Percentiles rank a stretch among this genome's conserved stretches.
phyloP scores from a whole-genome alignment of 2,888 invertebrate genomes.

The Digitonthophagus gazella region DNA sequence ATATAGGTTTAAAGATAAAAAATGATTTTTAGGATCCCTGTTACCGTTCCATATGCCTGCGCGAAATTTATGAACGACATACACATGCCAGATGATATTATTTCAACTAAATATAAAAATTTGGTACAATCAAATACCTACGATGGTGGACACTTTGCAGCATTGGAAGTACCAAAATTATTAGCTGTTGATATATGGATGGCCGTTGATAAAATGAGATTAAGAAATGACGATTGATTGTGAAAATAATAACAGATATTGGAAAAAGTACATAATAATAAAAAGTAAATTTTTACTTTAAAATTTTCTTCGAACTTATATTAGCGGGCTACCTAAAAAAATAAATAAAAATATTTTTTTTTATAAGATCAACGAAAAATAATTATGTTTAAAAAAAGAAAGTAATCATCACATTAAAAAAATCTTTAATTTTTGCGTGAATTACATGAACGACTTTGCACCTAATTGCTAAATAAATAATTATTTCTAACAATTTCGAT shows the following conservation, averaged over 20 bases:
- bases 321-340: too few relatives aligned
- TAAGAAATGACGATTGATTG: too few relatives aligned
- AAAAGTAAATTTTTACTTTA: too few relatives aligned
- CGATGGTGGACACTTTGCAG: conserved; percentile 82
- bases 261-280: too few relatives aligned
- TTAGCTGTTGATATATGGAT: conserved; percentile 68
- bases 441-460: not conserved
- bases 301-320: too few relatives aligned
- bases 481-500: not conserved
- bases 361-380: not conserved
- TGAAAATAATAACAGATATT: too few relatives aligned
- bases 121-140: conserved; percentile 65
- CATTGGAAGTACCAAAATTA: conserved; percentile 70
- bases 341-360: not conserved
- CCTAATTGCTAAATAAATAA: not conserved
- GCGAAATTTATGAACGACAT: conserved; percentile 73
- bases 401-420: not conserved
- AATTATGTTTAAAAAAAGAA: not conserved
- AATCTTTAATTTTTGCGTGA: not conserved
- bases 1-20: too few relatives aligned
- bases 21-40: conserved; percentile 34
- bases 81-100: conserved; percentile 59
- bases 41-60: conserved; percentile 68
- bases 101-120: conserved; percentile 62
- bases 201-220: conserved; percentile 51